Evolutionary conservation across 2,888 invertebrate genomes (phyloP), one percentile per base, ranked within the genome.

Genomic region (Tipula confusa): DNA sequence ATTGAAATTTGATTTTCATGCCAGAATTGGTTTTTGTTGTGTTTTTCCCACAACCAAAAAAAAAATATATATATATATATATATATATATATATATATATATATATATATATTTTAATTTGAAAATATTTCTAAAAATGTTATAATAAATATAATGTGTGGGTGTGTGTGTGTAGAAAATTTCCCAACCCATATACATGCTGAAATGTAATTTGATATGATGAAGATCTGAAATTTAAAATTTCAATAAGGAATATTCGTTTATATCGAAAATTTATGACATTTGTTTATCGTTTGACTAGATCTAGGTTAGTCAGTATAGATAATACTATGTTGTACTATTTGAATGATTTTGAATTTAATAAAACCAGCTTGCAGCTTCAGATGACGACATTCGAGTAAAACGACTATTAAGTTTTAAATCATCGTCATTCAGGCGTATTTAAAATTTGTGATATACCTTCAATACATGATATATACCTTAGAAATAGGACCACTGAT

Each of bases 1-100:
- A 64, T 64, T 64, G 64, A 64, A 64, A 64, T 64, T 64, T 64
- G 64, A 64, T 64, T 64, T 64, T 64, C 64, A 24, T 64, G 64
- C n/a, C 24, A 24, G 64, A 24, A 9, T 24, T 64, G 9, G 0
- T 7, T 64, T 64, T 18, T 24, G 33, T 64, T 24, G 64, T 64
- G 43, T 43, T 43, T 43, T 64, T 64, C 18, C 9, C 18, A 24
- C 24, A 64, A 38, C 31, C 31, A 31, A 31, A 3, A 31, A 31
- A 3, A 31, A 31, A 31, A 31, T 5, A 43, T n/a, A n/a, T n/a
- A n/a, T n/a, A n/a, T n/a, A n/a, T n/a, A n/a, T n/a, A n/a, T n/a
- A n/a, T n/a, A n/a, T n/a, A n/a, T n/a, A n/a, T n/a, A n/a, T n/a
- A n/a, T n/a, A n/a, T n/a, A n/a, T n/a, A n/a, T n/a, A n/a, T n/a